A percentile compares a stretch with the other conserved stretches of the same genome.
Conservation (phyloP, 2,113 vertebrate species). For the Chitala chitala region DNA sequence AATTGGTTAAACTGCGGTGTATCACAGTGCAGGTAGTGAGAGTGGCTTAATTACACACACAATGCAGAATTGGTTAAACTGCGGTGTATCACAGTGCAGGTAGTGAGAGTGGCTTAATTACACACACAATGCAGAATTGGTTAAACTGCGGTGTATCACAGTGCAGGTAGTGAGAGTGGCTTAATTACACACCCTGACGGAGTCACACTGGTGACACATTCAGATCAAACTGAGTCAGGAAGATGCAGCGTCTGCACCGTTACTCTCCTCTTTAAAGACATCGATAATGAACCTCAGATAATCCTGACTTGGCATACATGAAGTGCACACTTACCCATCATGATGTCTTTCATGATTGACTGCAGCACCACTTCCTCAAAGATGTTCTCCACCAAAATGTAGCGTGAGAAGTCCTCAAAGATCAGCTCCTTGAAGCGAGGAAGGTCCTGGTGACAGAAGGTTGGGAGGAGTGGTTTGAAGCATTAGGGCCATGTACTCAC, state of each 20-base stretch:
- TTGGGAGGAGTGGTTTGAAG: too few relatives aligned
- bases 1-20: not conserved
- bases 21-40: not conserved
- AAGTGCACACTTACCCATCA: constrained; percentile 81
- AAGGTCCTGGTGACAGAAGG: constrained; percentile 70
- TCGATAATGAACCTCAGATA: too few relatives aligned
- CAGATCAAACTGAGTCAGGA: not conserved
- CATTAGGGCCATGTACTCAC: too few relatives aligned
- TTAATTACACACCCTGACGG: not conserved
- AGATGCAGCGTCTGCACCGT: too few relatives aligned
- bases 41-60: not conserved
- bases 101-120: not conserved
- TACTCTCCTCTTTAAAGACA: too few relatives aligned
- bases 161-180: not conserved
- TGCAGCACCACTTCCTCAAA: constrained; percentile 93
- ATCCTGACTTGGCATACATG: too few relatives aligned
- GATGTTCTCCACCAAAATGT: constrained; percentile 86
- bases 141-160: too few relatives aligned
- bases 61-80: too few relatives aligned
- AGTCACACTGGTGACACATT: not conserved
- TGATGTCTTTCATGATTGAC: constrained; percentile 91
- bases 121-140: too few relatives aligned
- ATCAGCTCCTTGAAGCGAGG: constrained; percentile 86
- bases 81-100: not conserved
- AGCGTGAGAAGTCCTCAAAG: constrained; percentile 86